Evolutionary conservation across 1,140 invertebrate species (phyloP), one percentile per base, ranked within the genome.

Genomic region (Drosophila mayri): DNA sequence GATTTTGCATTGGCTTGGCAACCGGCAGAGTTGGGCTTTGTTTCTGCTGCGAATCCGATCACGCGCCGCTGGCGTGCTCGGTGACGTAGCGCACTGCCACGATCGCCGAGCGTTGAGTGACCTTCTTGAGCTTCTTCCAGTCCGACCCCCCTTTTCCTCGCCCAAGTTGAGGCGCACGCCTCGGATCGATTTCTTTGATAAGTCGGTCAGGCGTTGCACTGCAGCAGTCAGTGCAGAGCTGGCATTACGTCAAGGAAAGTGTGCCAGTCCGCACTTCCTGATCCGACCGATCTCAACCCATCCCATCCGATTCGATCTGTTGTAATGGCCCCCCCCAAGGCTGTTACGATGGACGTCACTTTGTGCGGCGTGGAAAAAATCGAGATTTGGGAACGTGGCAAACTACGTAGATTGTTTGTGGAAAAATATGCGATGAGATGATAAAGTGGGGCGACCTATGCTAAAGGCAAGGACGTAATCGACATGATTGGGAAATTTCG

Each of bases 161-260:
- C 18, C 32, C 18, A 28, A 76, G 73, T 55, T 55, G 49, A 55
- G 73, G 54, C 74, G 57, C 73, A 76, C 74, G 75, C 73, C 65
- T 30, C 41, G 38, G 38, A 43, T 64, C 57, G 74, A 78, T 78
- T 77, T 52, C 49, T 41, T 37, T 78, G 76, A 78, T 78, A 78
- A 78, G 50, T 78, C 76, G 75, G 75, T 63, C 76, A 78, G 22
- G 30, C 50, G 52, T 43, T 75, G 32, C 41, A 25, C 57, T 32
- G 47, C 52, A 38, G 46, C 37, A 10, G 44, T 7, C 60, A 72
- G 60, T 62, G 71, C 64, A 60, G 59, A 61, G n/a, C 25, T 62
- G n/a, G n/a, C 58, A 41, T 79, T 83, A 64, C 81, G 81, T 83
- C 81, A 83, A 79, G 81, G 64, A 76, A 58, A 61, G 70, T 67